A percentile compares a stretch with the other conserved stretches of the same genome.
Conservation (phyloP, 92 coral and sea anemone species). For the Metridium senile region DNA sequence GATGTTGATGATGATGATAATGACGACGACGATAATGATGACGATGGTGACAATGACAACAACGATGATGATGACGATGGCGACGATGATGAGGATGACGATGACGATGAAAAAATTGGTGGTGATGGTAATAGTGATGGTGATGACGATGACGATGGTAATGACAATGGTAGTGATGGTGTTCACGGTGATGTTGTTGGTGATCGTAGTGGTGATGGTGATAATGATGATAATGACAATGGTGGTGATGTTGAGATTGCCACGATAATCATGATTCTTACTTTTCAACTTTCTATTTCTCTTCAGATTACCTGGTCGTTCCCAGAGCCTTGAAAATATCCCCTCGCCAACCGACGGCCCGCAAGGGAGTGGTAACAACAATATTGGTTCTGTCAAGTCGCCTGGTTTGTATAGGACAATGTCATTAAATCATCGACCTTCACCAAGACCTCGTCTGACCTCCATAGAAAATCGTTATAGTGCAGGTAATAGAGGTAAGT, state of each 20-base stretch:
- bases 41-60: background rate
- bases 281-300: background rate
- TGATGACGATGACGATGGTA: no score
- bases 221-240: background rate
- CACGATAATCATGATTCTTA: background rate
- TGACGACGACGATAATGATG: no score
- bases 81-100: no score
- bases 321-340: slow-evolving; percentile 81
- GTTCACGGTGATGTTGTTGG: background rate
- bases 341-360: slow-evolving; percentile 54
- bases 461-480: slow-evolving; percentile 78
- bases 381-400: slow-evolving; percentile 47
- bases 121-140: no score
- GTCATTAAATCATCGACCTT: slow-evolving; percentile 79
- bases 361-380: slow-evolving; percentile 27
- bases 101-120: no score
- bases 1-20: no score
- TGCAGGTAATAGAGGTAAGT: slow-evolving; percentile 62
- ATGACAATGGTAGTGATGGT: background rate
- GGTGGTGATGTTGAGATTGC: background rate
- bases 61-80: no score
- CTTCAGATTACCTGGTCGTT: slow-evolving; percentile 52
- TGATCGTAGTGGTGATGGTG: background rate
- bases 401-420: slow-evolving; percentile 77
- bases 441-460: slow-evolving; percentile 66